Percentiles rank a stretch among this genome's conserved stretches.
Evolutionary conservation across 2,888 invertebrate genomes (phyloP).

Genomic region (Epiperipatus broadwayi): DNA sequence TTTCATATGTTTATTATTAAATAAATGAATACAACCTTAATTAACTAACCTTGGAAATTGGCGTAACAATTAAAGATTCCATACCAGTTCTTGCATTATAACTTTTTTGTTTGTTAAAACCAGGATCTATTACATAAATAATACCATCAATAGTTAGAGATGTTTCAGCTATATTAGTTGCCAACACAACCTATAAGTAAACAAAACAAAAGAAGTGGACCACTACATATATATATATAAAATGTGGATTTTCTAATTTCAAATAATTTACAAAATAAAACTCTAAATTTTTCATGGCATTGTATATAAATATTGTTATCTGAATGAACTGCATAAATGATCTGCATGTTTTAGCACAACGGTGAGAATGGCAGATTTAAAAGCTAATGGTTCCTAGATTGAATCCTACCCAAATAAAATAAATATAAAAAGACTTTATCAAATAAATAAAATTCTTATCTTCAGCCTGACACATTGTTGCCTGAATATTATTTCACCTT

Average conservation of each 20-base stretch:
- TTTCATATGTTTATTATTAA: too few relatives aligned
- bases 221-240: neutral
- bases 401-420: too few relatives aligned
- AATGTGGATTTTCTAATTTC: neutral
- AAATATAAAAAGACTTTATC: too few relatives aligned
- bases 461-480: too few relatives aligned
- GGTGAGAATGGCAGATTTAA: too few relatives aligned
- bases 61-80: slow-evolving; percentile 95
- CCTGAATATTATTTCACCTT: too few relatives aligned
- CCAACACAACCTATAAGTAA: slow-evolving; percentile 52
- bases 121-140: slow-evolving; percentile 96
- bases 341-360: too few relatives aligned
- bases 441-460: too few relatives aligned
- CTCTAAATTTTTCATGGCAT: neutral
- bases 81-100: slow-evolving; percentile 92
- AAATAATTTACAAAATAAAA: neutral
- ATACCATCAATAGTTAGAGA: slow-evolving; percentile 97
- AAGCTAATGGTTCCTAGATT: too few relatives aligned
- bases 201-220: slow-evolving; percentile 11
- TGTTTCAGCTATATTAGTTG: slow-evolving; percentile 98
- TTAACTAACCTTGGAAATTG: slow-evolving; percentile 57
- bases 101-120: slow-evolving; percentile 95
- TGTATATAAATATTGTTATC: neutral
- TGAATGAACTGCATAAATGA: too few relatives aligned
- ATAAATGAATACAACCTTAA: too few relatives aligned